Conservation (phyloP, 1,140 invertebrate species). For the Scaptomyza graminum region DNA sequence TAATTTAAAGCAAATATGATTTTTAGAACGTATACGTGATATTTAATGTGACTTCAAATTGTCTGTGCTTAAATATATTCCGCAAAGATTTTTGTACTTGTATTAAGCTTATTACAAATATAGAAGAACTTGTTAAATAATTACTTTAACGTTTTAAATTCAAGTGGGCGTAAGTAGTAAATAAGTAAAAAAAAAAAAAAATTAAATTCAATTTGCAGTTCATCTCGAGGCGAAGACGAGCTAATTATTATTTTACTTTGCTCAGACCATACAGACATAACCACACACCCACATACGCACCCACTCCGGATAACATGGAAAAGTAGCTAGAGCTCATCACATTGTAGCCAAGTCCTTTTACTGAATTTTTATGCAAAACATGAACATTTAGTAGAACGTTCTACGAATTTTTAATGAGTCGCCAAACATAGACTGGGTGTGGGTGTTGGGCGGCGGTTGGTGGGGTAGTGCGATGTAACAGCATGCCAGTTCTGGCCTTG, state of each 20-base stretch:
- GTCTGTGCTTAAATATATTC: too few relatives aligned
- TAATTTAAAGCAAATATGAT: slow-evolving; percentile 31
- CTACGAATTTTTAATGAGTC: slow-evolving; percentile 77
- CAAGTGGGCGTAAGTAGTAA: slow-evolving; percentile 5
- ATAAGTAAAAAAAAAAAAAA: slow-evolving; percentile 14
- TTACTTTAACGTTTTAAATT: slow-evolving; percentile 19
- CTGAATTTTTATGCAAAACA: slow-evolving; percentile 80
- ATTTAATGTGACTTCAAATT: background rate
- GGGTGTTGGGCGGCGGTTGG: background rate
- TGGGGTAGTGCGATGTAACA: background rate
- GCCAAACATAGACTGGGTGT: slow-evolving; percentile 1
- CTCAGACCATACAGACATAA: slow-evolving; percentile 4
- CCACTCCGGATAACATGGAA: slow-evolving; percentile 18
- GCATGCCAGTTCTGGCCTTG: slow-evolving; percentile 23
- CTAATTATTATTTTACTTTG: slow-evolving; percentile 38
- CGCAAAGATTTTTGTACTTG: too few relatives aligned
- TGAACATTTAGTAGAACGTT: slow-evolving; percentile 78
- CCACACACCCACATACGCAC: background rate
- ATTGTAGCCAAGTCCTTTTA: slow-evolving; percentile 51
- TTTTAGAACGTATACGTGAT: background rate
- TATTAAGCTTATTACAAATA: too few relatives aligned
- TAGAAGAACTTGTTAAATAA: too few relatives aligned
- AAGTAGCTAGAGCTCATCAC: slow-evolving; percentile 43
- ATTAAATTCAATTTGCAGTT: slow-evolving; percentile 42
- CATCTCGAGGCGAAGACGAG: slow-evolving; percentile 17